Base-by-base conservation (phyloP, 2,888 invertebrate species). In the Microctonus hyperodae region DNA sequence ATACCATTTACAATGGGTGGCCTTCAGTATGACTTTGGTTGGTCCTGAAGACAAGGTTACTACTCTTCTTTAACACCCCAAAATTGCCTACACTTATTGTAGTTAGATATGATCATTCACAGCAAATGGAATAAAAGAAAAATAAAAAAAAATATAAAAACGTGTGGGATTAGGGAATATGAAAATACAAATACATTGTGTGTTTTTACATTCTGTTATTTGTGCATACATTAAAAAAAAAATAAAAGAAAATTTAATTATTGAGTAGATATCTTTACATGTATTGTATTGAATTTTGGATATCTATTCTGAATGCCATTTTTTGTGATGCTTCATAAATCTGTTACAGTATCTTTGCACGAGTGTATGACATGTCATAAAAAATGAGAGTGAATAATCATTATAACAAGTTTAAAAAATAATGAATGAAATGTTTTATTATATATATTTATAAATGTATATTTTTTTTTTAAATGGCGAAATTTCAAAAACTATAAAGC, bases 1-100 rank as follows among this genome's bases (percentile, higher is more conserved):
- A 61, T 35, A 61, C 66, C 61, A 66, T 64, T 61, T 78, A 78
- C 73, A 80, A 79, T 44, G 82, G 79, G 81, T 82, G 82, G 82
- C 82, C 82, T 82, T 80, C 80, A 80, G 79, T 82, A 81, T 79
- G 76, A 81, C 80, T 81, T 82, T 81, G 79, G 81, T 82, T 81
- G 72, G 81, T 80, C 79, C 80, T 79, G 76, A 78, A 81, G 76
- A 75, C 75, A 31, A 55, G 75, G 75, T 76, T 79, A 79, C 75
- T 78, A 65, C 70, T 69, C 65, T 7, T 16, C 44, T 6, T 6
- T 2, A n/a, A 44, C 44, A 16, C 44, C 16, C 44, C 16, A 6
- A 64, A 65, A 67, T 67, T 61, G 62, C 62, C 67, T 62, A 64
- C 35, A 67, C 50, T 22, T 44, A 62, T 51, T 62, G 58, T 62